phyloP scores from a whole-genome alignment of 2,113 vertebrate species.

The Lophura nycthemera region DNA sequence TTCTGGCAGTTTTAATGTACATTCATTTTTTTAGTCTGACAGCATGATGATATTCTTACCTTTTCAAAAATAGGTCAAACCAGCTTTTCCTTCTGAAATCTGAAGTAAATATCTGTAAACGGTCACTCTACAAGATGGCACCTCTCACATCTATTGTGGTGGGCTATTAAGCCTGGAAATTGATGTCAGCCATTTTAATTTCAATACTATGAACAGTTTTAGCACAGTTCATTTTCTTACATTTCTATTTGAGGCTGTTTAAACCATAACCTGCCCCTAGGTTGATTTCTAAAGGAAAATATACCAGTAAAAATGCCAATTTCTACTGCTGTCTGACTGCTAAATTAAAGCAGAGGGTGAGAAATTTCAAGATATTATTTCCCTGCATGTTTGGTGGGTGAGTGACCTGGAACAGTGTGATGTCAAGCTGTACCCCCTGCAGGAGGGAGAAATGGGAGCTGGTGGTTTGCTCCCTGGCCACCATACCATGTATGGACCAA shows the following conservation, averaged over 20 bases:
- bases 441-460: neutral
- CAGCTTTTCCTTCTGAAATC: neutral
- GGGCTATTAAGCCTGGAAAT: neutral
- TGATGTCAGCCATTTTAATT: neutral
- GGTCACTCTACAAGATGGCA: neutral
- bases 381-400: neutral
- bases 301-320: accelerated
- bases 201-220: neutral
- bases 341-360: neutral
- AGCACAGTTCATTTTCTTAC: neutral
- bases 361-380: neutral
- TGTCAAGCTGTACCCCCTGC: neutral
- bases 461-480: neutral
- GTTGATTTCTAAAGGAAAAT: neutral
- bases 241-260: neutral
- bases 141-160: neutral
- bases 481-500: accelerated
- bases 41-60: neutral
- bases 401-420: accelerated
- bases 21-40: neutral
- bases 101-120: neutral
- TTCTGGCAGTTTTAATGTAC: neutral
- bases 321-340: neutral
- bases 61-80: neutral
- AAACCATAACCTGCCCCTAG: neutral